Evolutionary conservation across 2,113 vertebrate genomes (phyloP).

Genomic region (Struthidea cinerea): DNA sequence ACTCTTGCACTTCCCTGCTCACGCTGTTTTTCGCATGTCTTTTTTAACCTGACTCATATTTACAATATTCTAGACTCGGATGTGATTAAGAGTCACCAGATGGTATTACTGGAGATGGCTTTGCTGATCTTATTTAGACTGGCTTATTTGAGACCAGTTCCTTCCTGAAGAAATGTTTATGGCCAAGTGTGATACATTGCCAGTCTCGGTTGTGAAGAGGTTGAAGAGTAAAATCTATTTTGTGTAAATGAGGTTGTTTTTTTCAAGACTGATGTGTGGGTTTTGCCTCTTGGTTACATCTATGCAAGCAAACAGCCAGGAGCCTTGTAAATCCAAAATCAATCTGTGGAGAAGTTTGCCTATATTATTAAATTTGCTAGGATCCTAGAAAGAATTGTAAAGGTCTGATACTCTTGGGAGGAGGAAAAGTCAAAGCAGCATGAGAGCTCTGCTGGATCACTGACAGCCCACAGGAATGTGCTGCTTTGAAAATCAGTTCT

Average conservation of each 20-base stretch:
- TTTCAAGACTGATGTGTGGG: not conserved
- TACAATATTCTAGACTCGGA: not conserved
- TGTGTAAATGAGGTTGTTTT: not conserved
- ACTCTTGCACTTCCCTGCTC: not conserved
- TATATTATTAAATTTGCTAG: constrained; percentile 22
- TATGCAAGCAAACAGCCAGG: not conserved
- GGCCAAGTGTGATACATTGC: not conserved
- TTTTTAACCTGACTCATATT: constrained; percentile 31
- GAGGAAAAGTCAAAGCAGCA: not conserved
- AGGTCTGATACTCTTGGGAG: not conserved
- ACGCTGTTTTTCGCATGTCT: not conserved
- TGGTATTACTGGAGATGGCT: constrained; percentile 15
- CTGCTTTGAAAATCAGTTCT: constrained; percentile 33
- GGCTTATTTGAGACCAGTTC: constrained; percentile 18
- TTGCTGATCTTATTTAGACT: constrained; percentile 35
- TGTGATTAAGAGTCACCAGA: constrained; percentile 43
- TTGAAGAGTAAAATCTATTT: not conserved
- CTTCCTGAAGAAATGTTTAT: constrained; percentile 28
- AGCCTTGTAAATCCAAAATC: constrained; percentile 17
- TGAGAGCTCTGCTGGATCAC: constrained; percentile 43
- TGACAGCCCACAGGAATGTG: not conserved
- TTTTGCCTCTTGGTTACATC: not conserved
- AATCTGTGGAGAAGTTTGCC: constrained; percentile 5
- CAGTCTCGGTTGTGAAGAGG: not conserved
- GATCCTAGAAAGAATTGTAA: constrained; percentile 18